A percentile compares a stretch with the other conserved stretches of the same genome.
Conservation (phyloP, 2,797 vertebrate genomes). For the Myripristis murdjan region DNA sequence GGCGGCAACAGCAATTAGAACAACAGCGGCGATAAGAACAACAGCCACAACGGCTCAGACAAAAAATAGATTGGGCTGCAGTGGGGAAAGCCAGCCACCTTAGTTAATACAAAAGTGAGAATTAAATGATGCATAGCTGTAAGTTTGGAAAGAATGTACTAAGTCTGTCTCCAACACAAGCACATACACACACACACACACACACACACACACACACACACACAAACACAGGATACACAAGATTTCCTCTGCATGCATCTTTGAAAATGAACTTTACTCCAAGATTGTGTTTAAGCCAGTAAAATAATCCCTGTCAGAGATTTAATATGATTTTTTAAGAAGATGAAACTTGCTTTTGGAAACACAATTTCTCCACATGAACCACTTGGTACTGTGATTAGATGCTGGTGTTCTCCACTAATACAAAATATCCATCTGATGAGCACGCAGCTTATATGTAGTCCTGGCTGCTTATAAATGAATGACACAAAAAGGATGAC, state of each 20-base stretch:
- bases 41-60: slow-evolving; percentile 40
- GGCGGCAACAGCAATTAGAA: slow-evolving; percentile 67
- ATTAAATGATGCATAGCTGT: neutral
- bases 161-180: no score
- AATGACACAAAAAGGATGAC: no score
- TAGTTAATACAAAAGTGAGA: slow-evolving; percentile 36
- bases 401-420: slow-evolving; percentile 12
- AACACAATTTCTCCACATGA: slow-evolving; percentile 23
- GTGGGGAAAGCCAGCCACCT: slow-evolving; percentile 32
- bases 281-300: slow-evolving; percentile 45
- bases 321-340: slow-evolving; percentile 42
- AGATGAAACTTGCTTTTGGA: slow-evolving; percentile 47
- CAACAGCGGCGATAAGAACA: slow-evolving; percentile 51
- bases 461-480: no score
- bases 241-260: slow-evolving; percentile 40
- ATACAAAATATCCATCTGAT: slow-evolving; percentile 23
- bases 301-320: slow-evolving; percentile 32
- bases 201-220: no score
- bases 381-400: slow-evolving; percentile 24
- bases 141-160: no score
- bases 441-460: no score
- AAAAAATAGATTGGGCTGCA: slow-evolving; percentile 32
- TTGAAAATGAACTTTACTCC: slow-evolving; percentile 45
- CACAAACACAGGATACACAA: neutral
- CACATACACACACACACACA: no score